Evolutionary conservation across 2,113 vertebrate genomes (phyloP).

Genomic region (Mugil cephalus): DNA sequence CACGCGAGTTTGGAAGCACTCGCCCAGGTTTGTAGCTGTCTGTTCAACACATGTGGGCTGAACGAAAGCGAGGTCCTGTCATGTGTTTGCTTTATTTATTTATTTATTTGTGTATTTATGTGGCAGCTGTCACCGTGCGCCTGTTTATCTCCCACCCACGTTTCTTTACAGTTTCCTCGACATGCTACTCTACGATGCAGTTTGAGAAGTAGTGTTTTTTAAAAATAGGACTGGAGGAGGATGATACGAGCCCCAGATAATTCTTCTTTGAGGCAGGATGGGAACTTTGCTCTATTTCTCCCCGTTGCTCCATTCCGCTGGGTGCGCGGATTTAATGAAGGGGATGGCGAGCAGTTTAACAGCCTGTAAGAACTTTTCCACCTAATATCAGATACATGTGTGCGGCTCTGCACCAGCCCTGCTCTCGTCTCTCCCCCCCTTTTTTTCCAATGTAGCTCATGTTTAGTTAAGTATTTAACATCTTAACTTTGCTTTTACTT

Average conservation of each 20-base stretch:
- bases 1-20: neutral
- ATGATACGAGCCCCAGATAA: conserved; percentile 31
- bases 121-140: conserved; percentile 1
- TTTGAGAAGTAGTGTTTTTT: conserved; percentile 18
- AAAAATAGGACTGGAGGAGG: conserved; percentile 26
- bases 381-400: neutral
- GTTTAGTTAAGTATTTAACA: neutral
- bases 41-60: neutral
- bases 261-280: conserved; percentile 13
- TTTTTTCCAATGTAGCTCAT: neutral
- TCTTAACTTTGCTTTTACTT: neutral
- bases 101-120: no score
- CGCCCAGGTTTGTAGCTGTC: conserved; percentile 3
- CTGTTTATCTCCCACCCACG: neutral
- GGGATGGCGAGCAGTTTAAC: conserved; percentile 18
- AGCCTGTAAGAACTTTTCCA: conserved; percentile 15
- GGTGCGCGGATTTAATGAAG: conserved; percentile 30
- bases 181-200: neutral
- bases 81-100: neutral
- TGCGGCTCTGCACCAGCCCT: neutral
- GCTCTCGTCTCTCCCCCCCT: neutral
- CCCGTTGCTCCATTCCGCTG: conserved; percentile 19
- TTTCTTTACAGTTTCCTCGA: neutral
- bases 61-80: neutral
- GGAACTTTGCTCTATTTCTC: conserved; percentile 19